phyloP scores from a whole-genome alignment of 2,888 invertebrate genomes.

The Agrotis clavis region DNA sequence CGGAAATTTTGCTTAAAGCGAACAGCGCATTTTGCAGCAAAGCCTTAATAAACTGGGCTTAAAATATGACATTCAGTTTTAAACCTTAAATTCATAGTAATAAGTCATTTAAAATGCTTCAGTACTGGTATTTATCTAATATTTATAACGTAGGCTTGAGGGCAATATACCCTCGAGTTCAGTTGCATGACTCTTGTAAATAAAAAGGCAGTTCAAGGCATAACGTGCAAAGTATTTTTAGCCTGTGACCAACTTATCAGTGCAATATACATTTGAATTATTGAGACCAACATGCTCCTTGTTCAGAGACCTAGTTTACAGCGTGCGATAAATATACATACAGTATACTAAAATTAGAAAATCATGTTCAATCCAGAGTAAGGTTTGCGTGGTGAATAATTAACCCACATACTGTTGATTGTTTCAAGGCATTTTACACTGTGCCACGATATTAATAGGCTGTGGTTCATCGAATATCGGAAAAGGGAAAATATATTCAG shows the following conservation, averaged over 20 bases:
- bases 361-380: slow-evolving; percentile 22
- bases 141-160: neutral
- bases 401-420: slow-evolving; percentile 33
- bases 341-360: slow-evolving; percentile 45
- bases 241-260: slow-evolving; percentile 16
- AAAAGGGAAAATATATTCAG: slow-evolving; percentile 24
- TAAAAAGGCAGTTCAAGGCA: slow-evolving; percentile 9
- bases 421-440: slow-evolving; percentile 32
- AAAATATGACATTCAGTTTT: neutral
- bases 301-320: slow-evolving; percentile 7
- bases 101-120: neutral
- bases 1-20: neutral
- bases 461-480: slow-evolving; percentile 39
- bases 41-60: neutral
- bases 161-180: slow-evolving; percentile 4
- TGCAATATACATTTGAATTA: slow-evolving; percentile 18
- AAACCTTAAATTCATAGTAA: neutral
- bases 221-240: slow-evolving; percentile 17
- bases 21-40: neutral
- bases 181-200: slow-evolving; percentile 21
- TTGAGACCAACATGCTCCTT: slow-evolving; percentile 12
- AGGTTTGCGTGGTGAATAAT: slow-evolving; percentile 44
- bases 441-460: slow-evolving; percentile 36
- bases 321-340: slow-evolving; percentile 16
- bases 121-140: neutral